A percentile compares a stretch with the other conserved stretches of the same genome.
phyloP scores from a whole-genome alignment of 2,797 vertebrate species.

The Clarias laeviceps region DNA sequence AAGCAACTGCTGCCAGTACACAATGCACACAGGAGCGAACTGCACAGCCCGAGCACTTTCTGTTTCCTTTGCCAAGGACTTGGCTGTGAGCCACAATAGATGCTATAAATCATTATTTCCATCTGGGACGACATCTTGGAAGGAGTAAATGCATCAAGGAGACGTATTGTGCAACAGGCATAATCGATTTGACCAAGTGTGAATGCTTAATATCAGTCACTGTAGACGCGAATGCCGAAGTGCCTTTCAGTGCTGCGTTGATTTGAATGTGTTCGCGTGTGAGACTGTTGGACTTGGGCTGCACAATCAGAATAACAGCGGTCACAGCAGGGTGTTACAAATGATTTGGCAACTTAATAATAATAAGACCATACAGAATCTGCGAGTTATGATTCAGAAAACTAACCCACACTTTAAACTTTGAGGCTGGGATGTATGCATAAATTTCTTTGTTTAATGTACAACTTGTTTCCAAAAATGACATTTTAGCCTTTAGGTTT shows the following conservation, averaged over 20 bases:
- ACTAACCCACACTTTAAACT: not conserved
- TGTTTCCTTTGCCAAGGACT: conserved; percentile 40
- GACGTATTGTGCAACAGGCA: conserved; percentile 25
- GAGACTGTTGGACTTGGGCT: not conserved
- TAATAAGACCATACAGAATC: not conserved
- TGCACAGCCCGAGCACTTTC: conserved; percentile 19
- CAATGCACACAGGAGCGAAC: conserved; percentile 28
- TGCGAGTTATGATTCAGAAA: conserved; percentile 2
- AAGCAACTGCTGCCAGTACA: conserved; percentile 40
- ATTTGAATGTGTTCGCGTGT: conserved; percentile 3
- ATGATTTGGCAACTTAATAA: conserved; percentile 8
- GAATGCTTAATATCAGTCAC: conserved; percentile 8
- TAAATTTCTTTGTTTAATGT: not conserved
- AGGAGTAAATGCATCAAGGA: conserved; percentile 26
- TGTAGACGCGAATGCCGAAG: not conserved
- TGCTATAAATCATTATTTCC: conserved; percentile 41
- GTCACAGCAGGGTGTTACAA: conserved; percentile 11
- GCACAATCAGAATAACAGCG: conserved; percentile 7
- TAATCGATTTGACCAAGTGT: conserved; percentile 14
- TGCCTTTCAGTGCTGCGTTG: conserved; percentile 19
- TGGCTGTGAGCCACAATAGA: conserved; percentile 24
- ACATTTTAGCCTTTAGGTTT: not conserved
- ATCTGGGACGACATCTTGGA: conserved; percentile 42
- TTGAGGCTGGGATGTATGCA: not conserved
- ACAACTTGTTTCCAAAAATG: not conserved